Base-by-base conservation (phyloP, 1,140 invertebrate species). In the Lordiphosa clarofinis region DNA sequence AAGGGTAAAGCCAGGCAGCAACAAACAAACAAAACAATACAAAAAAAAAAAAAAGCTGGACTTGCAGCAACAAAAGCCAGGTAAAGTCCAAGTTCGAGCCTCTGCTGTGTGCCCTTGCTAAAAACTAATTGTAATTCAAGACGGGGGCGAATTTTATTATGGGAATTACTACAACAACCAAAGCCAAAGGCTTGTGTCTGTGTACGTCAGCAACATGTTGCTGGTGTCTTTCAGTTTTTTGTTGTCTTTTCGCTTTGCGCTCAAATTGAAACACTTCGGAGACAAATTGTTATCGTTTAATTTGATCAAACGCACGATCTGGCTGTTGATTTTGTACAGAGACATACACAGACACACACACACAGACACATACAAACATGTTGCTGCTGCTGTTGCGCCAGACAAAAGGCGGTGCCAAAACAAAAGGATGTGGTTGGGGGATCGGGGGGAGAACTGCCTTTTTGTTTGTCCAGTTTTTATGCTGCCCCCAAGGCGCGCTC, bases 281-380 rank as follows among this genome's bases (percentile, higher is more conserved):
- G 86, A 87, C 86, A 87, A 87, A 87, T 87, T 87, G 86, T 87
- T 87, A 87, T 87, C 86, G 86, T 87, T 87, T 86, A 87, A 87
- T 87, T 87, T 87, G 86, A 87, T 87, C 86, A 82, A 82, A 86
- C 82, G 84, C 82, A 87, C 82, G 82, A 84, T 82, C 78, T 82
- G 72, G 53, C 73, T 82, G 72, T 84, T 82, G 76, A 82, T 82
- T 82, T 72, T 63, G 24, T 57, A 49, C 59, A 58, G 35, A 66
- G 44, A 66, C n/a, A n/a, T n/a, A n/a, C n/a, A n/a, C n/a, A n/a
- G 73, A 76, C 73, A 31, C 2, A 31, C 28, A 31, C 1, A 24
- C 21, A 24, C 0, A 24, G 4, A 76, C 73, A 31, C 28, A 31
- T 8, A 31, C 28, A 31, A 31, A 31, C 28, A 76, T 78, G 64